Base-by-base conservation (phyloP, 2,888 invertebrate genomes). In the Polydrusus cervinus region DNA sequence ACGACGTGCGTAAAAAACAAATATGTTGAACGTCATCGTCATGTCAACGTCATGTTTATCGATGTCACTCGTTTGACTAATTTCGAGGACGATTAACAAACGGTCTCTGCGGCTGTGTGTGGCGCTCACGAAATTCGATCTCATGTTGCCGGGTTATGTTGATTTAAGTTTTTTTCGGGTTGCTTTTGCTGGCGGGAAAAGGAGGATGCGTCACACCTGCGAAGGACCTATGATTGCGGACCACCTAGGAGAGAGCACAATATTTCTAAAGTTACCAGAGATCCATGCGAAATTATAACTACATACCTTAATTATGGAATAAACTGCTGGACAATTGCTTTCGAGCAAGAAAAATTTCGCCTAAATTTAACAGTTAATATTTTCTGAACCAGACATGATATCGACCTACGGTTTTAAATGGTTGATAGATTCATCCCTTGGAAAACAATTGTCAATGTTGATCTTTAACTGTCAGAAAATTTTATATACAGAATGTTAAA, bases 91-190 rank as follows among this genome's bases (percentile, higher is more conserved):
- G 71, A 64, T 55, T 20, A 40, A 62, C 71, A 51, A 66, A 47
- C 45, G 40, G 64, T 68, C 64, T 45, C 38, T 38, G 34, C 30
- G 38, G 10, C 57, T 57, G 57, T 57, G 57, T 34, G 57, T 57
- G 57, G 74, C 74, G 45, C 66, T 72, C 66, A 60, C 47, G 72
- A 53, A 57, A 57, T 38, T 38, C 25, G 57, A 57, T n/a, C 14
- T 38, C 57, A 1, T 38, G 57, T 16, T 38, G 34, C 57, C 57
- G 57, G 57, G 57, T 57, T 57, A 57, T 57, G 38, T 57, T 57
- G 57, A 38, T 57, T 57, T 57, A 14, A 38, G 57, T 57, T 57
- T 57, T 57, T 57, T 57, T 34, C 34, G 38, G 14, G 34, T 57
- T 34, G 34, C 38, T 57, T 57, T 57, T 34, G 34, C 14, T 7